Conservation (phyloP, 1,140 invertebrate species). For the Orchesella cincta region DNA sequence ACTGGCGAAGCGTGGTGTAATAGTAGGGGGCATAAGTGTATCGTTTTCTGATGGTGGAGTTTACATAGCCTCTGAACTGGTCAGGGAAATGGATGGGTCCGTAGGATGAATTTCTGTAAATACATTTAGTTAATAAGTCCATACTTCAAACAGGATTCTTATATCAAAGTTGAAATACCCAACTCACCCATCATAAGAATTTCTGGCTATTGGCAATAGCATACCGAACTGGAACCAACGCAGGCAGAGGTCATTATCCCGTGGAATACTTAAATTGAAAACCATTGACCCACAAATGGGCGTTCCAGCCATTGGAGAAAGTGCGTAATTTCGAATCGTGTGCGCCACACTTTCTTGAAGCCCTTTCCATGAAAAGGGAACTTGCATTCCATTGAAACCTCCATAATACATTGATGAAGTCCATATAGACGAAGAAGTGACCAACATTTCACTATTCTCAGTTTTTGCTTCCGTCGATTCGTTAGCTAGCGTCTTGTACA, state of each 20-base stretch:
- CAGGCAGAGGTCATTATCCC: constrained; percentile 43
- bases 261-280: not conserved
- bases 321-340: constrained; percentile 44
- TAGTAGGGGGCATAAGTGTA: constrained; percentile 41
- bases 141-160: not conserved
- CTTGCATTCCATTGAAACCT: constrained; percentile 39
- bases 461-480: not conserved
- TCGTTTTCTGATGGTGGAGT: constrained; percentile 16
- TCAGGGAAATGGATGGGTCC: constrained; percentile 35
- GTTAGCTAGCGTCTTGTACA: not conserved
- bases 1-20: constrained; percentile 34
- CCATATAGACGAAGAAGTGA: constrained; percentile 34
- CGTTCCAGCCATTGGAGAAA: constrained; percentile 38
- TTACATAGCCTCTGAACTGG: constrained; percentile 32
- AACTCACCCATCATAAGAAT: constrained; percentile 40
- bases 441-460: constrained; percentile 14
- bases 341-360: constrained; percentile 42
- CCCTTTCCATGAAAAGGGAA: constrained; percentile 48
- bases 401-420: constrained; percentile 33
- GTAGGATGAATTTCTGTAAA: not conserved
- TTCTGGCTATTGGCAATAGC: constrained; percentile 42
- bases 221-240: constrained; percentile 49
- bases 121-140: too few relatives aligned
- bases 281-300: constrained; percentile 46
- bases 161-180: constrained; percentile 7